Evolutionary conservation across 2,888 invertebrate species (phyloP).

Genomic region (Eupithecia subfuscata): DNA sequence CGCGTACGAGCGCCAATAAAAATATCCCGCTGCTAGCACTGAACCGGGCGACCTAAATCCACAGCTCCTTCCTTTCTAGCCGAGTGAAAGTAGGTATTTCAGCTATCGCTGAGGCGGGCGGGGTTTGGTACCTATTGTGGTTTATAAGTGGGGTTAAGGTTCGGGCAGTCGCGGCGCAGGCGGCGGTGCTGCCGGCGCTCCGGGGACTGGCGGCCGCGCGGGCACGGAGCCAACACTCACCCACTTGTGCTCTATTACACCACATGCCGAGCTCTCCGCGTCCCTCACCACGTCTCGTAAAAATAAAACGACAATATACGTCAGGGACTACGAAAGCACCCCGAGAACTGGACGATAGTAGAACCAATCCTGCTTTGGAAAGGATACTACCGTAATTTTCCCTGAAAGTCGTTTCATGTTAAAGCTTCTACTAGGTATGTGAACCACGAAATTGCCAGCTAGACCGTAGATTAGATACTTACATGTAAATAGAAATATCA

Average conservation of each 20-base stretch:
- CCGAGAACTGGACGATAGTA: conserved; percentile 10
- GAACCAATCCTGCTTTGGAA: neutral
- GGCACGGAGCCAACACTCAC: conserved; percentile 73
- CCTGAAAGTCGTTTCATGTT: neutral
- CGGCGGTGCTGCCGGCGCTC: conserved; percentile 71
- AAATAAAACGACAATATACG: conserved; percentile 64
- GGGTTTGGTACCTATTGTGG: conserved; percentile 2
- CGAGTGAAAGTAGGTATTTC: conserved; percentile 39
- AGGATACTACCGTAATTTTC: neutral
- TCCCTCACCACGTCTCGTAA: conserved; percentile 51
- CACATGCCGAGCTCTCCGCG: conserved; percentile 58
- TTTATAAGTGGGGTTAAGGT: conserved; percentile 2
- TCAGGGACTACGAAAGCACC: conserved; percentile 24
- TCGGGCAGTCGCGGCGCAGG: conserved; percentile 58
- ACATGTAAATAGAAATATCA: neutral
- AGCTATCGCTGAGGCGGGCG: conserved; percentile 7
- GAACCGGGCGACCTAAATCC: conserved; percentile 83
- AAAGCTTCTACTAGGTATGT: neutral
- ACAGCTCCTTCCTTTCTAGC: conserved; percentile 60
- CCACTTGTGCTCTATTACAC: conserved; percentile 75
- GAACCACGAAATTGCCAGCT: neutral
- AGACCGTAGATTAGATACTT: neutral
- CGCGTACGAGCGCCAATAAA: conserved; percentile 78
- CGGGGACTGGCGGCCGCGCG: conserved; percentile 74
- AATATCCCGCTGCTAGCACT: conserved; percentile 81